Conservation (phyloP, 30 jellyfish, hydroid and myxozoan species). For the Morbakka virulenta region DNA sequence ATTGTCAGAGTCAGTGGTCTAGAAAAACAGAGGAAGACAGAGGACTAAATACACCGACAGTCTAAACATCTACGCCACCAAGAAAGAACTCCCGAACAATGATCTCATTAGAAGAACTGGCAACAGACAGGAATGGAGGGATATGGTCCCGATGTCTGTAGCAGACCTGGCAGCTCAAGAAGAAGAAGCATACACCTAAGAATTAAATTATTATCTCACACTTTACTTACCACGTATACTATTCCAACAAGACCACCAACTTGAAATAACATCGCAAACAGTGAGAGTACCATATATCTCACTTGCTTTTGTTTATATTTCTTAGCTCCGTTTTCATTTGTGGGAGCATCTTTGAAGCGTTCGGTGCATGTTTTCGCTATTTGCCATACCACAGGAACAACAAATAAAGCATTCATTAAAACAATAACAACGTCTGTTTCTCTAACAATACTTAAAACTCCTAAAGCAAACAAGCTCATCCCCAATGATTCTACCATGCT, state of each 20-base stretch:
- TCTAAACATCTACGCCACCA: no score
- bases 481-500: conserved; percentile 78
- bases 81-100: no score
- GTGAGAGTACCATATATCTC: conserved; percentile 58
- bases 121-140: no score
- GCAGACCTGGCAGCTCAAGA: no score
- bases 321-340: conserved; percentile 5
- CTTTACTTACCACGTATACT: conserved; percentile 57
- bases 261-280: conserved; percentile 74
- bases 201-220: no score
- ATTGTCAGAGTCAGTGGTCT: no score
- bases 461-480: conserved; percentile 73
- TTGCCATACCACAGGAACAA: conserved; percentile 87
- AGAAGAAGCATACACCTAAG: no score
- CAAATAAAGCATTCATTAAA: conserved; percentile 81
- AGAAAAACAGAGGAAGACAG: no score
- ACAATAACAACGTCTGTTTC: conserved; percentile 67
- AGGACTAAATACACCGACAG: no score
- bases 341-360: conserved; percentile 30
- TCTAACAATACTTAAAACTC: conserved; percentile 49
- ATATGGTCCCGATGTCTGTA: no score
- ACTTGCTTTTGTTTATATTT: conserved; percentile 52
- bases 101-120: no score
- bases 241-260: conserved; percentile 87
- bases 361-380: conserved; percentile 67